Conservation (phyloP, 2,113 vertebrate species). For the Pica pica region DNA sequence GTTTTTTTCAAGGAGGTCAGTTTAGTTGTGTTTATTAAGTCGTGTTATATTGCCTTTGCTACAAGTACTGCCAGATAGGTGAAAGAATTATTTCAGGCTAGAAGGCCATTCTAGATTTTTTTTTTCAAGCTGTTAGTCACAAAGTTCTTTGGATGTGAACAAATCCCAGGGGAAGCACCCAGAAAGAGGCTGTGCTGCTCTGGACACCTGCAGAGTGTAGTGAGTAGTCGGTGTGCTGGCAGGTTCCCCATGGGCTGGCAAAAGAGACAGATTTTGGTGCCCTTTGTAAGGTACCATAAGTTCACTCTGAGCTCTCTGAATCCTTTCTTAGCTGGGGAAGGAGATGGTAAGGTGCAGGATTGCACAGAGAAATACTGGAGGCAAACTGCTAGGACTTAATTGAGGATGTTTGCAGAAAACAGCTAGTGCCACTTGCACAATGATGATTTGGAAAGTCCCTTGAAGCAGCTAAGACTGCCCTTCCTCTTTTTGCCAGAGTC, state of each 20-base stretch:
- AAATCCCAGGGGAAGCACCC: background rate
- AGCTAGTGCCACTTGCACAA: background rate
- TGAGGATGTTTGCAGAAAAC: background rate
- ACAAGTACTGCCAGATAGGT: background rate
- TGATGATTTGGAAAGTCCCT: background rate
- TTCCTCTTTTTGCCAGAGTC: slow-evolving; percentile 5
- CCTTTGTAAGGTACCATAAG: background rate
- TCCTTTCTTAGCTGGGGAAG: background rate
- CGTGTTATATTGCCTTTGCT: background rate
- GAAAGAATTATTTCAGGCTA: background rate
- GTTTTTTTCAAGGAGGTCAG: background rate
- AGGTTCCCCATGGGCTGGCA: accelerated
- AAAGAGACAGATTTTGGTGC: background rate
- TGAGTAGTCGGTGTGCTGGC: background rate
- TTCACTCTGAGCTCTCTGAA: background rate
- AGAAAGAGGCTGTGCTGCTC: background rate
- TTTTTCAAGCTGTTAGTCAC: background rate
- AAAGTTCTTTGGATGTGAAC: background rate
- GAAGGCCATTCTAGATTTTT: background rate
- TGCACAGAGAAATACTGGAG: background rate
- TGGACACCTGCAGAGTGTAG: background rate
- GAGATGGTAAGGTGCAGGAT: background rate
- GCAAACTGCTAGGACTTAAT: background rate
- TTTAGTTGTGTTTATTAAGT: background rate
- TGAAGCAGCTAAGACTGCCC: background rate